Base-by-base conservation (phyloP, 2,888 invertebrate species). In the Yponomeuta cagnagella region DNA sequence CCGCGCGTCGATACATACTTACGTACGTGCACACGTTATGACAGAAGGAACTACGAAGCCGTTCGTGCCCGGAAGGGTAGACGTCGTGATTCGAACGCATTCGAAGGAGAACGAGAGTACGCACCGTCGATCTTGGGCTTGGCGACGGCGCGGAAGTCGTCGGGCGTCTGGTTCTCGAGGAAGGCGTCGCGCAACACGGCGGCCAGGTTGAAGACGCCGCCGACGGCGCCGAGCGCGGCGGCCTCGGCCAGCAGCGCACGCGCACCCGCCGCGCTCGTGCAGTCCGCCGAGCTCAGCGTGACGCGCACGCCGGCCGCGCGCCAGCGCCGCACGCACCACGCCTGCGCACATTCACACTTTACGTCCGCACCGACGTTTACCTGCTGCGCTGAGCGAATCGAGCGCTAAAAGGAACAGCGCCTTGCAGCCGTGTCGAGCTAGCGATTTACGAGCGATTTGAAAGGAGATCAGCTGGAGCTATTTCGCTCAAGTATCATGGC, bases 161-260 rank as follows among this genome's bases (percentile, higher is more conserved):
- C 95, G 72, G 94, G 94, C 0, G 95, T 95, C 87, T 96, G 97
- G 85, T 98, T 97, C 87, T 98, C 97, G 78, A 99, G 93, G 79
- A 97, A 93, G 9, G 96, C 97, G 87, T 99, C 99, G 48, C 95
- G 93, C 73, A 98, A 91, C 72, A 98, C 98, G 81, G 96, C 98
- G 37, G 99, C 99, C 77, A 99, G 93, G 89, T 99, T 98, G 93
- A 99, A 99, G 73, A 99, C 95, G 76, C 96, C 98, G 73, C 97
- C 98, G 72, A 98, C 94, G 68, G 95, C 93, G 10, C 95, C 96
- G 72, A 95, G 80, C 77, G 90, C 88, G n/a, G 93, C 93, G 12
- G 94, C 94, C 79, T 94, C 93, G 68, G 88, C 83, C 72, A 97
- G 82, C 73, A 97, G 87, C 72, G 90, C 85, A 72, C 88, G 90